These are phyloP conservation scores for Onthophagus taurus DNA, from an alignment of 1,140 invertebrate species.

Conservation along the genomic window DNA sequence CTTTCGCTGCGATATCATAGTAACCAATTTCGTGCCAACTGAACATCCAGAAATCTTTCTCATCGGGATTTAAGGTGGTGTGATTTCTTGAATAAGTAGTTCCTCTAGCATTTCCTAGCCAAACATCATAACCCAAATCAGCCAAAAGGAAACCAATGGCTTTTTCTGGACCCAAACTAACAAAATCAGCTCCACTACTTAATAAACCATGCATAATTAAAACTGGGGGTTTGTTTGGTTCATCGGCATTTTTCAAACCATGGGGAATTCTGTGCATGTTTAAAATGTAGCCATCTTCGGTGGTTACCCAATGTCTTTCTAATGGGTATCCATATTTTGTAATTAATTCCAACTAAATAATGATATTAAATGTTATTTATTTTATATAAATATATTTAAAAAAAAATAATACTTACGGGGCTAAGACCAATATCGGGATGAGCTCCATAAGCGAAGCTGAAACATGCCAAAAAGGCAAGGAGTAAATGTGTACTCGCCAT, in stretches of 20 bases:
- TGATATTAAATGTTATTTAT: background rate
- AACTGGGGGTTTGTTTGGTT: conserved; percentile 14
- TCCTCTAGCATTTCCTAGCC: conserved; percentile 52
- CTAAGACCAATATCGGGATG: conserved; percentile 7
- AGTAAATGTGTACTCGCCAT: too few species aligned
- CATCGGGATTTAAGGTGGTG: conserved; percentile 39
- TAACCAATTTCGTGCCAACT: conserved; percentile 64
- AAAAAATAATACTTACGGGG: background rate
- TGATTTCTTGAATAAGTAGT: conserved; percentile 56
- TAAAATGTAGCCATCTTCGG: conserved; percentile 50
- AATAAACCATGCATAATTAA: conserved; percentile 19
- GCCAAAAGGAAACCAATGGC: conserved; percentile 37
- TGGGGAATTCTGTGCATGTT: conserved; percentile 18
- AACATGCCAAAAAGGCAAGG: too few species aligned
- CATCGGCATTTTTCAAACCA: conserved; percentile 10
- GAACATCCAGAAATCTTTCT: too few species aligned
- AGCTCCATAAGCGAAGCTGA: too few species aligned
- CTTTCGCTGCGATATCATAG: conserved; percentile 59
- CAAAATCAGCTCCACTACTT: conserved; percentile 15
- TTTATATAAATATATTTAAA: background rate
- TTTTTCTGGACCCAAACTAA: conserved; percentile 12
- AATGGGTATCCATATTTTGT: conserved; percentile 29
- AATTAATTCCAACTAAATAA: conserved; percentile 25
- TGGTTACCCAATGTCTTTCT: conserved; percentile 39
- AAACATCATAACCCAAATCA: conserved; percentile 52